phyloP scores from a whole-genome alignment of 2,888 invertebrate species.

The Meloe dianella region DNA sequence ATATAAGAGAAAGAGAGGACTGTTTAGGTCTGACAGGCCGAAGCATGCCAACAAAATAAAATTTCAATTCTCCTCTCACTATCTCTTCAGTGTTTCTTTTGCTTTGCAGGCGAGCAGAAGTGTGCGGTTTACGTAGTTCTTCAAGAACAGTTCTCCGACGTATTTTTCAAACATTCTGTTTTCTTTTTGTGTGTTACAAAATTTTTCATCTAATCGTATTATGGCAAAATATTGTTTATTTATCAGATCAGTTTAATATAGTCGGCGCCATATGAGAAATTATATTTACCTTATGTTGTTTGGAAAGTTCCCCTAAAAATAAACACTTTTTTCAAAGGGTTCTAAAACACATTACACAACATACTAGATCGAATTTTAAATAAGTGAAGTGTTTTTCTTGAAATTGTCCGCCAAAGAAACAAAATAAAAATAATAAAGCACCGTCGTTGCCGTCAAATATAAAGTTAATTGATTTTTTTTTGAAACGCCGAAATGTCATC shows the following conservation, averaged over 20 bases:
- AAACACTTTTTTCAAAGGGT: conserved; percentile 37
- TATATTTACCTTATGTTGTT: conserved; percentile 33
- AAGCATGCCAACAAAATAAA: conserved; percentile 30
- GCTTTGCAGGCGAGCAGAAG: not conserved
- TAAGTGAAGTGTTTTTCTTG: conserved; percentile 4
- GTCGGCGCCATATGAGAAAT: conserved; percentile 38
- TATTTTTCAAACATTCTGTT: too few species aligned
- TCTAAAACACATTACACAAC: conserved; percentile 30
- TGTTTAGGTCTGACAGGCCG: conserved; percentile 19
- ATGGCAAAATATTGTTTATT: conserved; percentile 10
- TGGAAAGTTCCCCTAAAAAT: conserved; percentile 40
- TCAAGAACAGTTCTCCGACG: not conserved
- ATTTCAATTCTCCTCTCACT: conserved; percentile 10
- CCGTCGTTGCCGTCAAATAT: too few species aligned
- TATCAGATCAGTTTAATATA: conserved; percentile 36
- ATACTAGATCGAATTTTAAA: conserved; percentile 20
- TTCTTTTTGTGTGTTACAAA: too few species aligned
- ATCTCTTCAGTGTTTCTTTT: conserved; percentile 3
- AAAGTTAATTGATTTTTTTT: not conserved
- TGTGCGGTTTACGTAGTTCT: conserved; percentile 26
- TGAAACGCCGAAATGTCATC: conserved; percentile 17
- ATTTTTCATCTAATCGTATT: not conserved
- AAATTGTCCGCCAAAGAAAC: not conserved
- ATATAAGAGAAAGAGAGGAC: conserved; percentile 19
- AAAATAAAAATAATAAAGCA: not conserved